Evolutionary conservation across 2,888 invertebrate species (phyloP).

Genomic region (Anticlea derivata): DNA sequence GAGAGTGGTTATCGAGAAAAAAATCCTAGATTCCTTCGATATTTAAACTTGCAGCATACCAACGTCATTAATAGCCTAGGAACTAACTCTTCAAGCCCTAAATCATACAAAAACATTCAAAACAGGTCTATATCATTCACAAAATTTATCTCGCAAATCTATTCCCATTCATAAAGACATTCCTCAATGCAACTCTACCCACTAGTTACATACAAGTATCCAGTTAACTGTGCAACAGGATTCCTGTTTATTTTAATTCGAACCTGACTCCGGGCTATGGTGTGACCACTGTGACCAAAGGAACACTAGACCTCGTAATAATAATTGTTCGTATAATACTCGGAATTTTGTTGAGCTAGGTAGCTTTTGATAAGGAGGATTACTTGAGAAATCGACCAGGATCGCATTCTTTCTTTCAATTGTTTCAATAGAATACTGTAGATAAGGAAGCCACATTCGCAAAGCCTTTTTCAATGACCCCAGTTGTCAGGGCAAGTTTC

Average conservation of each 20-base stretch:
- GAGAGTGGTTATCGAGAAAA: too few species aligned
- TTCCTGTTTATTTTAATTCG: constrained; percentile 23
- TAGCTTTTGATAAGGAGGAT: too few species aligned
- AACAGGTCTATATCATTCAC: too few species aligned
- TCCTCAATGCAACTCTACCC: constrained; percentile 6
- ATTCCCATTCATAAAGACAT: constrained; percentile 16
- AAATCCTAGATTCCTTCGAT: too few species aligned
- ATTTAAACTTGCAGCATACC: too few species aligned
- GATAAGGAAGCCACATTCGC: too few species aligned
- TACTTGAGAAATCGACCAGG: too few species aligned
- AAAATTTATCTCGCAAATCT: not conserved
- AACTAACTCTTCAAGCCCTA: not conserved
- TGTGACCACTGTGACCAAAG: constrained; percentile 16
- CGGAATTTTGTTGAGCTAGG: constrained; percentile 13
- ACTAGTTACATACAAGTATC: constrained; percentile 4
- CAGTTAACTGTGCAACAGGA: constrained; percentile 10
- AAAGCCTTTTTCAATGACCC: too few species aligned
- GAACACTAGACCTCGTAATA: constrained; percentile 22
- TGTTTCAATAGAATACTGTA: too few species aligned
- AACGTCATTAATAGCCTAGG: too few species aligned
- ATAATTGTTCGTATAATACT: constrained; percentile 17
- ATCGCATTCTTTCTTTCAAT: too few species aligned
- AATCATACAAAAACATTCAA: not conserved
- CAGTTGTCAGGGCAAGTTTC: too few species aligned
- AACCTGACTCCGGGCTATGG: constrained; percentile 19